Evolutionary conservation across 1,140 invertebrate genomes (phyloP), one percentile per base, ranked within the genome.

Genomic region (Manduca sexta): DNA sequence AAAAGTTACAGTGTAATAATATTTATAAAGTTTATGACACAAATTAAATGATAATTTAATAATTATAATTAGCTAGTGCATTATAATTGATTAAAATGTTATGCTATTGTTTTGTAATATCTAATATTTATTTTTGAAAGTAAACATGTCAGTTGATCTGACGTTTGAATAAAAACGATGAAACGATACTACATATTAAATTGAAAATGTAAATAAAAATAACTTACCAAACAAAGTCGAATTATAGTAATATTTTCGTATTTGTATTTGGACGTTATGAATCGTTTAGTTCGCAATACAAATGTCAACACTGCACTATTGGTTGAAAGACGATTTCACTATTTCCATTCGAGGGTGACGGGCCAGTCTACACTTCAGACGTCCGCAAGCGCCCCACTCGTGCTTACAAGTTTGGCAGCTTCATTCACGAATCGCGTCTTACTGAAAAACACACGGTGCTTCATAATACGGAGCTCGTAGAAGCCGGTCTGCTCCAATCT

Each of bases 401-500:
- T 15, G 16, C 16, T 21, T 31, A 35, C 33, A 34, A 16, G 4
- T 35, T 21, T 11, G 8, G 42, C 41, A 49, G 60, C 49, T 70
- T 57, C 74, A 76, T 74, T 74, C 67, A 71, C 64, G 65, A 54
- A 58, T 39, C 37, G 49, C 65, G 64, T 70, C 70, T 70, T 55
- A 64, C 62, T 64, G 47, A 52, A 60, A n/a, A 72, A 62, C 51
- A 51, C 60, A 66, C 64, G 60, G 55, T 52, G 69, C 57, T 64
- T 58, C 49, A 57, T 53, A 64, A 65, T 69, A 64, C 60, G 60
- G 64, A 56, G 59, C 68, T 56, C 63, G 51, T 52, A 59, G 65
- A 69, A 64, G 70, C 76, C 77, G 74, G 74, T 70, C 35, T 73
- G 60, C 72, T 77, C 76, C 62, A 74, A 76, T 79, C 74, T 80